Evolutionary conservation across 2,888 invertebrate genomes (phyloP), one percentile per base, ranked within the genome.

Genomic region (Amphimallon solstitiale): DNA sequence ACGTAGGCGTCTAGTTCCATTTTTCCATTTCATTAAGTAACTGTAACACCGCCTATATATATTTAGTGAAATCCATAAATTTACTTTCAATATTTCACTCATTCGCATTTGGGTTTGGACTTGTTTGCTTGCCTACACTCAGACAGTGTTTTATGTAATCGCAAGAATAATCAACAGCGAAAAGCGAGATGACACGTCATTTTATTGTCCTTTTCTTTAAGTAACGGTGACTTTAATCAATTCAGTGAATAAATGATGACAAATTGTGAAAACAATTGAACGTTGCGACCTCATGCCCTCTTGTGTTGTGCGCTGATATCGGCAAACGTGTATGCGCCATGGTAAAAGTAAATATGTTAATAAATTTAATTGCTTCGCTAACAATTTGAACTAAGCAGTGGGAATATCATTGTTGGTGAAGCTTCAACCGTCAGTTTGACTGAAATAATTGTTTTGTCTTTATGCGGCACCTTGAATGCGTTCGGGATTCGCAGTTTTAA

Each of bases 241-340:
- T 59, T 59, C 40, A 45, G 29, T 59, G 43, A 43, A 43, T 43
- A 59, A 59, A 59, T 29, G 56, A 29, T 49, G 56, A 59, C 56
- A 56, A 56, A 56, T 56, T 23, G 56, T 40, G 40, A 56, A 40
- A 40, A 56, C 56, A 56, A 56, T 56, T 56, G 23, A 56, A 40
- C 56, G 38, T 14, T 7, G 43, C 29, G 29, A 59, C 56, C 56
- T 59, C 34, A 29, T 29, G 56, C 9, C 37, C 35, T 37, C 43
- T 38, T 14, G 10, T 45, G 19, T 29, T 10, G 7, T 6, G 56
- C 43, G 9, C 10, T 23, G 29, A 59, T 9, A 12, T 10, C 9
- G 19, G 19, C 17, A 17, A 19, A 43, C 14, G 14, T 43, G 17
- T 12, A 14, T 14, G 14, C 14, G 17, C 17, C 7, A 15, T 43